Base-by-base conservation (phyloP, 1,140 invertebrate genomes). In the Megalonaias nervosa region DNA sequence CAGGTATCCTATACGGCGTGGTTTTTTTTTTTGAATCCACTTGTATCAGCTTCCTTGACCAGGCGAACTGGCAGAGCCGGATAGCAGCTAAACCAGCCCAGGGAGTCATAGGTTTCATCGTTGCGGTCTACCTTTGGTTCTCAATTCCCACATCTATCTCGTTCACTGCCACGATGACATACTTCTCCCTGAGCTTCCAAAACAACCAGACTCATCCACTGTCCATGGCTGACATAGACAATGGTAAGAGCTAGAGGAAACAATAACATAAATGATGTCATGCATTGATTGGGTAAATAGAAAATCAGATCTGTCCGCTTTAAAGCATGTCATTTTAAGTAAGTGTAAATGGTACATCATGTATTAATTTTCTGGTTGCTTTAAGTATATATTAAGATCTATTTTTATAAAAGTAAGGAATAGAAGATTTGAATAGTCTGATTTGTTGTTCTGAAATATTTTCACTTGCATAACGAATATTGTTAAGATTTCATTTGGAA, bases 11-110 rank as follows among this genome's bases (percentile, higher is more conserved):
- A 38, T 87, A 84, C 59, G 84, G 88, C 15, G 74, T 88, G 19
- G 84, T 88, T 66, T 4, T 84, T 4, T 71, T 89, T 56, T 81
- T 84, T 26, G 84, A 81, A 79, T 71, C 82, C 15, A 89, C 90
- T 17, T 89, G 88, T 31, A 84, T 89, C 55, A 86, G 88, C 19
- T 91, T 91, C 82, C 87, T 88, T 75, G 90, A 92, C 80, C 91
- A 92, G 82, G 84, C 86, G 55, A 86, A 84, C 74, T 89, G 87
- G 87, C 87, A 90, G 68, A 83, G 81, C 58, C 77, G 83, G 19
- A 87, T 89, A 23, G 86, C 89, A 23, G 81, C 86, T 15, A 89
- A 89, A 82, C 90, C 88, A 60, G 77, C 80, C 15, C 74, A 87
- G 71, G 89, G 88, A 9, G 88, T 89, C 13, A 81, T 84, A 72